Conservation (phyloP, 2,888 invertebrate genomes). For the Biston stratarius region DNA sequence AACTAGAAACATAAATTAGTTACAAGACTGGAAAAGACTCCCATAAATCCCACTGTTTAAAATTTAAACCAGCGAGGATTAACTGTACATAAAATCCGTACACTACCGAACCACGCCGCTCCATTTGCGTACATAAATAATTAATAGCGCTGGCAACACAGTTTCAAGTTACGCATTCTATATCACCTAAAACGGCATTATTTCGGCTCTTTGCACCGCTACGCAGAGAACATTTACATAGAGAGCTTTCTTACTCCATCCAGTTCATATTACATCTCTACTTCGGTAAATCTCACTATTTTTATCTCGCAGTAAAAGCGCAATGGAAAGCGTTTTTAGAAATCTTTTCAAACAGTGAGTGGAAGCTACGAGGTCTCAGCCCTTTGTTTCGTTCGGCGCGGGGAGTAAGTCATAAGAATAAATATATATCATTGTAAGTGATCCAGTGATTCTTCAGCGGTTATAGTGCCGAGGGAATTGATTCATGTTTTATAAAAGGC, state of each 20-base stretch:
- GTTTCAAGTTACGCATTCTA: slow-evolving; percentile 42
- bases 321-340: slow-evolving; percentile 56
- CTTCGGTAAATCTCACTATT: slow-evolving; percentile 45
- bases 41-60: slow-evolving; percentile 38
- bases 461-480: slow-evolving; percentile 29
- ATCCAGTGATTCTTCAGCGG: slow-evolving; percentile 62
- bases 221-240: slow-evolving; percentile 45
- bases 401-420: slow-evolving; percentile 55
- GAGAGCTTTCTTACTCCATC: slow-evolving; percentile 44
- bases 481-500: slow-evolving; percentile 24
- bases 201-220: slow-evolving; percentile 31
- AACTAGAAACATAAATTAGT: background rate
- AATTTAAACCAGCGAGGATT: slow-evolving; percentile 45
- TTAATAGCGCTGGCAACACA: slow-evolving; percentile 44
- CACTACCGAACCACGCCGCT: slow-evolving; percentile 45
- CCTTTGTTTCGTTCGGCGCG: slow-evolving; percentile 60
- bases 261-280: slow-evolving; percentile 54
- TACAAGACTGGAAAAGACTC: slow-evolving; percentile 14
- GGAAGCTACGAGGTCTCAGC: slow-evolving; percentile 13
- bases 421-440: slow-evolving; percentile 67
- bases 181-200: slow-evolving; percentile 38
- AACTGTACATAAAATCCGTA: slow-evolving; percentile 45
- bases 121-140: slow-evolving; percentile 49
- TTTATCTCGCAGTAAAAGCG: slow-evolving; percentile 51
- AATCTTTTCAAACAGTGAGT: slow-evolving; percentile 54